These are phyloP conservation scores for Nasua narica DNA, from an alignment of 2,797 vertebrate genomes.

Conservation along the genomic window DNA sequence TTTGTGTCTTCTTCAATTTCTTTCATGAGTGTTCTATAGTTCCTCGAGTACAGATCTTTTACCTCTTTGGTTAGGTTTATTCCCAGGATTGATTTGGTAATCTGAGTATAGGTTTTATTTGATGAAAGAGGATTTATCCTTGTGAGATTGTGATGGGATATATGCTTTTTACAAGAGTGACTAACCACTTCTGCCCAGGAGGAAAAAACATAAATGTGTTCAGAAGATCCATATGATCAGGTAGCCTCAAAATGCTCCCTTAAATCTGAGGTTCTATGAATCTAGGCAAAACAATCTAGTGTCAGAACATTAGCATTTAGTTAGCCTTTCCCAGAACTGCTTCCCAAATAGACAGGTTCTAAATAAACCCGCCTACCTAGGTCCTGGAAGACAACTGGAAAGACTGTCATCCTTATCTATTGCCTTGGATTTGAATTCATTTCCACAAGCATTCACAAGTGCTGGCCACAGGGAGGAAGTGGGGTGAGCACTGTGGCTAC, in stretches of 20 bases:
- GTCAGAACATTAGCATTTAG: not conserved
- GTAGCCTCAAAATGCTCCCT: not conserved
- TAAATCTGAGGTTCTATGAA: not conserved
- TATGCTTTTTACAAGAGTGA: not conserved
- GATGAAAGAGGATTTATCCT: not conserved
- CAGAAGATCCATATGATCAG: not conserved
- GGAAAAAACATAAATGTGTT: not conserved
- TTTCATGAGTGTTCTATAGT: too few species aligned
- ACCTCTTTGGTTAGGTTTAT: too few species aligned
- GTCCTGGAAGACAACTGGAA: not conserved
- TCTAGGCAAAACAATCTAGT: not conserved
- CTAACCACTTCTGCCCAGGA: not conserved
- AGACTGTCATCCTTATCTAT: not conserved
- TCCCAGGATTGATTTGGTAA: constrained; percentile 11
- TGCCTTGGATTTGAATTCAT: not conserved
- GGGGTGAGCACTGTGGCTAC: not conserved
- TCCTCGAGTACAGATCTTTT: too few species aligned
- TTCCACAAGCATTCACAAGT: not conserved
- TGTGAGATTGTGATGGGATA: not conserved
- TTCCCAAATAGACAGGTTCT: not conserved
- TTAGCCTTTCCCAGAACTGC: not conserved
- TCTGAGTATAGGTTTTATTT: not conserved
- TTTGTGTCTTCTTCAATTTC: too few species aligned
- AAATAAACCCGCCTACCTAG: not conserved
- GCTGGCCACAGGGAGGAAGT: not conserved